These are phyloP conservation scores for Drosophila nebulosa DNA, from an alignment of 1,140 invertebrate genomes.

Conservation along the genomic window DNA sequence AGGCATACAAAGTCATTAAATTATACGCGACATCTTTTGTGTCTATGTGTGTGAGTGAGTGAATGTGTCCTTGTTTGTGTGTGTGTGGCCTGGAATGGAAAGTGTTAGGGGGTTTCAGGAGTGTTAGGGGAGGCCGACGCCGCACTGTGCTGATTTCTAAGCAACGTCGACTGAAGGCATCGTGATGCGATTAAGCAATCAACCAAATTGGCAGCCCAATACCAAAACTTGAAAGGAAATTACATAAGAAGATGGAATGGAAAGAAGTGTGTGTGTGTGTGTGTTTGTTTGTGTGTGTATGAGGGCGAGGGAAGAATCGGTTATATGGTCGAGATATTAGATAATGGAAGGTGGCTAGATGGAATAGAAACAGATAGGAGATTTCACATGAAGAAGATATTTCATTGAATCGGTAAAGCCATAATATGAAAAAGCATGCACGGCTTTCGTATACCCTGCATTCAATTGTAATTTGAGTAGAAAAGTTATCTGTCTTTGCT, in stretches of 20 bases:
- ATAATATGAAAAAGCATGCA: neutral
- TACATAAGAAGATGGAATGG: constrained; percentile 36
- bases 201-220: constrained; percentile 76
- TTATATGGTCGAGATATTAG: neutral
- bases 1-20: constrained; percentile 79
- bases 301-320: neutral
- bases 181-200: constrained; percentile 78
- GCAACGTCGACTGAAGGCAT: constrained; percentile 34
- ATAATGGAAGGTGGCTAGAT: neutral
- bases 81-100: neutral
- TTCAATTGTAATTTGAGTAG: too few relatives aligned
- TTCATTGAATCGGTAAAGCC: too few relatives aligned
- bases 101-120: neutral
- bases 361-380: neutral
- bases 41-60: constrained; percentile 31
- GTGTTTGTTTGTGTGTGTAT: too few relatives aligned
- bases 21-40: constrained; percentile 78
- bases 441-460: too few relatives aligned
- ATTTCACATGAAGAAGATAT: neutral
- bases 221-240: constrained; percentile 77
- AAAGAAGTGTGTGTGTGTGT: neutral
- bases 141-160: constrained; percentile 65
- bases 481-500: too few relatives aligned
- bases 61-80: neutral
- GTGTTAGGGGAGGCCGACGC: constrained; percentile 16